A percentile compares a stretch with the other conserved stretches of the same genome.
These are phyloP conservation scores for Cotesia vestalis DNA, from an alignment of 1,140 invertebrate species.

Conservation along the genomic window DNA sequence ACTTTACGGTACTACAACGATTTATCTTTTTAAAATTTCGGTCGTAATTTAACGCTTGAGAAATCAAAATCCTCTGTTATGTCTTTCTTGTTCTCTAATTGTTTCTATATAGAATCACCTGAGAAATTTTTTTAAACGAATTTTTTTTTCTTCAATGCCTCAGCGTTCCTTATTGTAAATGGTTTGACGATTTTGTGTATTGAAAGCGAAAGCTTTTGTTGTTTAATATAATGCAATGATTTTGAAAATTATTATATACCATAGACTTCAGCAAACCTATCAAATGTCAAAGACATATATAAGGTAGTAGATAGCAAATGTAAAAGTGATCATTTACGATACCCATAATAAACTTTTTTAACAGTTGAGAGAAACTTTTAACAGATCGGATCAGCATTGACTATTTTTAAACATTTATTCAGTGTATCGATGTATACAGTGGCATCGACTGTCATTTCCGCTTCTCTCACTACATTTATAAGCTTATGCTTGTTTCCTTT, in stretches of 20 bases:
- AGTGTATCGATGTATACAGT: conserved; percentile 9
- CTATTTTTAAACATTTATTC: not conserved
- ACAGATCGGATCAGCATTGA: not conserved
- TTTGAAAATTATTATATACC: too few relatives aligned
- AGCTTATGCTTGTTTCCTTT: conserved; percentile 1
- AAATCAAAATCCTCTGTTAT: not conserved
- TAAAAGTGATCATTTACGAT: too few relatives aligned
- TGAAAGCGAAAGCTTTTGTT: too few relatives aligned
- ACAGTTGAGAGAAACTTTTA: conserved; percentile 7
- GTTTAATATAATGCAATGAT: too few relatives aligned
- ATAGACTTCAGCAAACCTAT: too few relatives aligned
- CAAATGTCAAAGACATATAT: too few relatives aligned
- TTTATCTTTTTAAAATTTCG: conserved; percentile 11
- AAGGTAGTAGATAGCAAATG: too few relatives aligned
- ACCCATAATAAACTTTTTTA: too few relatives aligned
- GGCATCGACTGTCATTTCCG: conserved; percentile 1
- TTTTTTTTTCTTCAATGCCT: not conserved
- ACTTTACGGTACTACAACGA: not conserved
- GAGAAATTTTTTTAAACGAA: not conserved
- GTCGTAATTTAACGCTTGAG: conserved; percentile 18
- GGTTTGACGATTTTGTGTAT: too few relatives aligned
- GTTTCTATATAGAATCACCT: conserved; percentile 8
- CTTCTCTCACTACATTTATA: conserved; percentile 13
- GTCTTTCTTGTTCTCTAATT: not conserved
- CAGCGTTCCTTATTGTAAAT: too few relatives aligned